Evolutionary conservation across 2,113 vertebrate species (phyloP), one percentile per base, ranked within the genome.

Genomic region (Plecturocebus donacophilus): DNA sequence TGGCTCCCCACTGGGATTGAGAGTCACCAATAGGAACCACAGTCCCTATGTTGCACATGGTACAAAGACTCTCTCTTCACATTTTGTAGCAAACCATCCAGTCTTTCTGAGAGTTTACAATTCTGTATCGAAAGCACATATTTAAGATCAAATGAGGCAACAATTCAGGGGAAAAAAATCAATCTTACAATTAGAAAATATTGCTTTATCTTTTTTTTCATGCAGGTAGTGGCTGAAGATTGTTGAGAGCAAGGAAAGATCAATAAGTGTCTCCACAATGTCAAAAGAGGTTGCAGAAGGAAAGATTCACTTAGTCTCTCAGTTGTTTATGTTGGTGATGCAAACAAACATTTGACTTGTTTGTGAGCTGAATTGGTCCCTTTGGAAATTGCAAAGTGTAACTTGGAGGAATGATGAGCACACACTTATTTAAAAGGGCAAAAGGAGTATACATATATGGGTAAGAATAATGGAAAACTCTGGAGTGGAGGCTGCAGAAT

Each of bases 371-470:
- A 88, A 89, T 89, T 49, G 47, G 38, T 91, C 61, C 61, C 87
- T 93, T 93, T 92, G 75, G 70, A 89, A 64, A 66, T 45, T 94
- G 42, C 38, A 82, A 85, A 83, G 73, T 82, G 61, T 14, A 73
- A 52, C 82, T 89, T 73, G 45, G 54, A 82, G 85, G 42, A 77
- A 75, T 68, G 66, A 76, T 47, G 66, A 93, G 9, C n/a, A 86
- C 68, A 40, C 16, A 49, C 19, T 90, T 91, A 64, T 32, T 95
- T 79, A 80, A 93, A 93, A 81, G 13, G 52, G 13, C 12, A 81
- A 71, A 80, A 52, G 9, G 30, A 75, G 2, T 35, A 25, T 40
- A 73, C 85, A 70, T 30, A 42, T 6, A 2, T 56, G 61, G 58
- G 77, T 25, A 40, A 91, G 21, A 93, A 73, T 71, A 82, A 86